Evolutionary conservation across 2,113 vertebrate species (phyloP), one percentile per base, ranked within the genome.

Genomic region (Alligator mississippiensis): DNA sequence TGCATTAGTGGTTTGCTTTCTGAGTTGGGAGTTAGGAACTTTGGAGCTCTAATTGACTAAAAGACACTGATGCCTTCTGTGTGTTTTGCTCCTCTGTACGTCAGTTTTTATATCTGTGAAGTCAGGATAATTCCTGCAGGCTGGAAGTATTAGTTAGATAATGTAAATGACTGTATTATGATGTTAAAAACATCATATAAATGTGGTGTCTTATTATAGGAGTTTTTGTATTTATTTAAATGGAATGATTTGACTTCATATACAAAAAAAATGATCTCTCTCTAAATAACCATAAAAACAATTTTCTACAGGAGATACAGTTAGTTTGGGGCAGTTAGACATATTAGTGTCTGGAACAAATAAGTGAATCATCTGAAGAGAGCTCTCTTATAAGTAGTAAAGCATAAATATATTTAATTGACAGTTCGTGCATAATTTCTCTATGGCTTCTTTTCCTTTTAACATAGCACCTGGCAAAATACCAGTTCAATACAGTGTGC

Each of bases 341-440:
- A 96, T 77, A 92, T 77, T 96, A 96, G 88, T 21, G 4, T 93
- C 88, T 96, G 93, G 97, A 97, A 97, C 91, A 84, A 96, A 97
- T 96, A 84, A 95, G 89, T 93, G 93, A 93, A 89, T 95, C 75
- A 88, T 96, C 92, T 94, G 85, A 95, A 96, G 87, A 95, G 94
- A 96, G 93, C 16, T 70, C 95, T 97, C 96, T 93, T 96, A 91
- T 10, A 76, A 96, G 86, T 81, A 86, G 91, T 78, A 96, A 96
- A 89, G 94, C 96, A 89, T 90, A 96, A 97, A 94, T 92, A 89
- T 91, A 90, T 93, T 93, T 96, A 92, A 95, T 96, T 96, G 92
- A 93, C 83, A 95, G 96, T 97, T 98, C 80, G 92, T 25, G 86
- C 90, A 59, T 93, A 93, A 77, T 93, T 97, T 89, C 93, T 88